These are phyloP conservation scores for Pollachius pollachius DNA, from an alignment of 2,113 vertebrate species.

Conservation along the genomic window DNA sequence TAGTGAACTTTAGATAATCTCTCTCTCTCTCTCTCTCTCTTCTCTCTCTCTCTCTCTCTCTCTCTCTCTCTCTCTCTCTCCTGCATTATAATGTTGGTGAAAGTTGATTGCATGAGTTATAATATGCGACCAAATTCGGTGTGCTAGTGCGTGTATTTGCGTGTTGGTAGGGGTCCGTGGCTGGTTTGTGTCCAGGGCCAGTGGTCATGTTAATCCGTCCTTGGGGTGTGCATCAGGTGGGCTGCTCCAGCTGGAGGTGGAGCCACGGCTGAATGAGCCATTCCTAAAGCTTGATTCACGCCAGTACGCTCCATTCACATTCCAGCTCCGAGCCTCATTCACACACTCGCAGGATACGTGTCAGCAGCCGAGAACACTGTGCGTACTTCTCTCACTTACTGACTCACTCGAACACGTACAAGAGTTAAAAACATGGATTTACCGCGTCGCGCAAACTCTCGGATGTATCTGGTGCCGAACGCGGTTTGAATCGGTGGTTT, in stretches of 20 bases:
- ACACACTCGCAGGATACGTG: conserved; percentile 12
- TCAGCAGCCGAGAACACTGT: not conserved
- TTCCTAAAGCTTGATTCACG: conserved; percentile 72
- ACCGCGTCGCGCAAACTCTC: conserved; percentile 13
- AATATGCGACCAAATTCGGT: no score
- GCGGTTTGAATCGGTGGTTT: conserved; percentile 15
- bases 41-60: no score
- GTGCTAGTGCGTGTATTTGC: no score
- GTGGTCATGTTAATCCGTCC: no score
- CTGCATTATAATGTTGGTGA: no score
- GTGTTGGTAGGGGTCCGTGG: no score
- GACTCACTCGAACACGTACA: not conserved
- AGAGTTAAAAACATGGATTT: conserved; percentile 56
- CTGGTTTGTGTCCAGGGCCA: no score
- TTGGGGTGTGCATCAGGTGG: not conserved
- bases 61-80: no score
- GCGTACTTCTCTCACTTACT: conserved; percentile 24
- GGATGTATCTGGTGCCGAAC: conserved; percentile 16
- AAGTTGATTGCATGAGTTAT: no score
- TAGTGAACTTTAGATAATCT: no score
- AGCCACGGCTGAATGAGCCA: conserved; percentile 50
- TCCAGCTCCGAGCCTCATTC: conserved; percentile 50
- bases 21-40: no score
- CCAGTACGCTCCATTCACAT: conserved; percentile 63
- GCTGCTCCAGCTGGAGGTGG: conserved; percentile 56